A percentile compares a stretch with the other conserved stretches of the same genome.
Evolutionary conservation across 2,113 vertebrate genomes (phyloP).

Genomic region (Nothobranchius kuhntae): DNA sequence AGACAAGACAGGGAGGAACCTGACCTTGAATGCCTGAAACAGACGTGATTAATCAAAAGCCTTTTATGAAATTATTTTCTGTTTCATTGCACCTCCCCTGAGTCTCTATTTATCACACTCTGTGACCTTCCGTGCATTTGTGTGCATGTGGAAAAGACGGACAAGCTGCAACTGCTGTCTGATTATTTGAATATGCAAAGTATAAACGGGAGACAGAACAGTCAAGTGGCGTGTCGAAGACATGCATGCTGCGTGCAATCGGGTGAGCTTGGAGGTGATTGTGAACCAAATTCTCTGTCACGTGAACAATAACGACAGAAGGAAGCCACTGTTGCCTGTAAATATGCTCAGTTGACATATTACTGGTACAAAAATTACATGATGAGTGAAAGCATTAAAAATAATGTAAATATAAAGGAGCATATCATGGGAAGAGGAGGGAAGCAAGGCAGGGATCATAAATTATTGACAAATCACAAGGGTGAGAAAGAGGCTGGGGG

Average conservation of each 20-base stretch:
- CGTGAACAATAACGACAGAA: constrained; percentile 21
- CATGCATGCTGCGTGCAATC: constrained; percentile 8
- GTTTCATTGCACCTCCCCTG: constrained; percentile 60
- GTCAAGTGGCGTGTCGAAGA: constrained; percentile 5
- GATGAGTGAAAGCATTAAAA: constrained; percentile 45
- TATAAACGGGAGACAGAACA: constrained; percentile 3
- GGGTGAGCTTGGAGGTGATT: constrained; percentile 46
- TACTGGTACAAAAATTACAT: constrained; percentile 60
- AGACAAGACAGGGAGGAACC: constrained; percentile 25
- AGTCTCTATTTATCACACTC: constrained; percentile 64
- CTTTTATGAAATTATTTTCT: constrained; percentile 76
- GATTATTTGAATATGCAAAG: constrained; percentile 29
- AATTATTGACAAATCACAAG: constrained; percentile 72
- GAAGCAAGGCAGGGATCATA: constrained; percentile 42
- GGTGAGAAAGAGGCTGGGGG: constrained; percentile 50
- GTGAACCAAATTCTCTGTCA: constrained; percentile 21
- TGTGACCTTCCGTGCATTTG: constrained; percentile 31
- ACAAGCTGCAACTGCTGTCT: constrained; percentile 2
- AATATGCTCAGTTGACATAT: constrained; percentile 26
- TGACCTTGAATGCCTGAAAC: constrained; percentile 73
- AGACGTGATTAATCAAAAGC: constrained; percentile 73
- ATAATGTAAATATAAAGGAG: constrained; percentile 64
- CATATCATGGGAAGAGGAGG: constrained; percentile 28
- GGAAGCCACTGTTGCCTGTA: constrained; percentile 30
- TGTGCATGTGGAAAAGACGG: constrained; percentile 8